Base-by-base conservation (phyloP, 2,113 vertebrate species). In the Pachypanchax playfairii region DNA sequence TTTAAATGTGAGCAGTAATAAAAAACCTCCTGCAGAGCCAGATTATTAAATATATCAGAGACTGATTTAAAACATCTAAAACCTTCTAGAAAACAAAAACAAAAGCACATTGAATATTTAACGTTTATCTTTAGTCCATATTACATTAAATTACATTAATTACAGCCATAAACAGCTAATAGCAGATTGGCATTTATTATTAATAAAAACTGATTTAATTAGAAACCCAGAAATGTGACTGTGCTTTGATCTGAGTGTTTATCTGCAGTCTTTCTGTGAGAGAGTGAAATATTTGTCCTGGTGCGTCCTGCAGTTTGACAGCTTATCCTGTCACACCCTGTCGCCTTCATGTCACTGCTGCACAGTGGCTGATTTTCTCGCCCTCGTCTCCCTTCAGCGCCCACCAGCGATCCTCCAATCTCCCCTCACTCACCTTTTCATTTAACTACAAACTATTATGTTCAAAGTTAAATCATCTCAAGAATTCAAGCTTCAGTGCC, bases 241-340 rank as follows among this genome's bases (percentile, higher is more conserved):
- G 8, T 14, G 38, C 33, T 13, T 3, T 6, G 8, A 35, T 11
- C 0, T 17, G 17, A 22, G 24, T 22, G 11, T 75, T 56, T 38
- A 25, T 44, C 31, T 35, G 7, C n/a, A n/a, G n/a, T 5, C 15
- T 46, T 2, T 39, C 64, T 74, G 73, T 64, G 49, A 64, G 73
- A 62, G 66, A 55, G 67, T 75, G 64, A 69, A 56, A 36, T 43
- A 39, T 36, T 56, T 14, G 46, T 54, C 2, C 61, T 36, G 36
- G 22, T 65, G 56, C 26, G 15, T 59, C 79, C 77, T 67, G 49
- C 60, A 70, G 73, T 43, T 43, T 9, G 64, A 59, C 7, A 49
- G 67, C 60, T 81, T 42, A 56, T 51, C 65, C 73, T 65, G 82
- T 87, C 84, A 66, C 74, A 73, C 53, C 78, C 80, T 81, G 79